Percentiles rank a stretch among this genome's conserved stretches.
phyloP scores from a whole-genome alignment of 2,888 invertebrate genomes.

The Gisinianus flammeolus region DNA sequence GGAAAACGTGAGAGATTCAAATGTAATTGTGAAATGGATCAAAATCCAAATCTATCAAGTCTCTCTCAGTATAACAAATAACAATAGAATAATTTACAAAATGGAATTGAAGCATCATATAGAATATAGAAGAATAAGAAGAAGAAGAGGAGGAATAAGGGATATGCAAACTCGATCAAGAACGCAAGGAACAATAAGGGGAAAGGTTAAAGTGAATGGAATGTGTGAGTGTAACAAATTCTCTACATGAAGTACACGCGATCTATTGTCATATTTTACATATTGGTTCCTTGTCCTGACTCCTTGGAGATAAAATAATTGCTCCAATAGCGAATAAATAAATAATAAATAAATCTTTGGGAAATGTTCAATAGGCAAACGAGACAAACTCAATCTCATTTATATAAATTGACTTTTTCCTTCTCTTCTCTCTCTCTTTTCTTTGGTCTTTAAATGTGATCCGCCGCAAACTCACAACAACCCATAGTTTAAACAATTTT shows the following conservation, averaged over 20 bases:
- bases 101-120: neutral
- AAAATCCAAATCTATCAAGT: constrained; percentile 30
- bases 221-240: neutral
- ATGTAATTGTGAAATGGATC: constrained; percentile 38
- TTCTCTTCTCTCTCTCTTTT: neutral
- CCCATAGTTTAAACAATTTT: neutral
- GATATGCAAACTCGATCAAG: neutral
- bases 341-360: constrained; percentile 7
- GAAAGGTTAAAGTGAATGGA: constrained; percentile 26
- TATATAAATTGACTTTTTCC: constrained; percentile 13
- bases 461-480: neutral
- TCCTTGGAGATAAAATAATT: neutral
- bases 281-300: neutral
- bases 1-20: constrained; percentile 33
- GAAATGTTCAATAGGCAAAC: neutral
- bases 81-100: neutral
- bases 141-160: neutral
- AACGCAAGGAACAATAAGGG: neutral
- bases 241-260: neutral
- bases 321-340: neutral
- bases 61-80: neutral
- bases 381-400: constrained; percentile 1
- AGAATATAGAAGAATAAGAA: neutral
- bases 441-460: neutral
- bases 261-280: neutral